Percentiles rank a stretch among this genome's conserved stretches.
These are phyloP conservation scores for Heterohyrax brucei DNA, from an alignment of 2,797 vertebrate species.

Conservation along the genomic window DNA sequence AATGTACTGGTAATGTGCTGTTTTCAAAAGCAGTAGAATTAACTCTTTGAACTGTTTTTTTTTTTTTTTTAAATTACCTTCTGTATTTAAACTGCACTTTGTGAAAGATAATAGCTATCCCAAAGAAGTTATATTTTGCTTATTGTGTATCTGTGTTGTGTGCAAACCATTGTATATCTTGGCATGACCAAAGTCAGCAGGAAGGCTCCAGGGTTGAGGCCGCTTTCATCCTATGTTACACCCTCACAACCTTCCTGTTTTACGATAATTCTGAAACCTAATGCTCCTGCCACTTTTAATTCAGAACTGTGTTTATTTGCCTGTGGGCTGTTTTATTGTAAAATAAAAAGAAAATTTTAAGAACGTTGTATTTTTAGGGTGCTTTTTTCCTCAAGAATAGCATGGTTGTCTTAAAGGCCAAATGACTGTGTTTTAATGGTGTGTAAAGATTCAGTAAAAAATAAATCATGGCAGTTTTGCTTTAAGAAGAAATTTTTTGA, in stretches of 20 bases:
- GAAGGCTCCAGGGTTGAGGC: constrained; percentile 73
- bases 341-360: constrained; percentile 87
- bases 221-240: constrained; percentile 81
- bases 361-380: constrained; percentile 79
- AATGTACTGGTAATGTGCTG: not conserved
- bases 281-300: constrained; percentile 82
- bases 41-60: constrained; percentile 63
- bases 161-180: constrained; percentile 76
- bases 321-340: constrained; percentile 87
- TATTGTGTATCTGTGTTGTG: not conserved
- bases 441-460: constrained; percentile 67
- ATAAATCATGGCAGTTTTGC: constrained; percentile 77
- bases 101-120: constrained; percentile 46
- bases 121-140: not conserved
- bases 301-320: constrained; percentile 86
- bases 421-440: constrained; percentile 81
- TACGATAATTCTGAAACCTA: constrained; percentile 84
- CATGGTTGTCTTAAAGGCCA: constrained; percentile 80
- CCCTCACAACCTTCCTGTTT: constrained; percentile 83
- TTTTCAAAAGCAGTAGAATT: constrained; percentile 54
- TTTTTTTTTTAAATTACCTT: constrained; percentile 8
- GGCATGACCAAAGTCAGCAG: constrained; percentile 72
- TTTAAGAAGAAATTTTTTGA: constrained; percentile 87
- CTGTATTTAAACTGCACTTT: constrained; percentile 40
- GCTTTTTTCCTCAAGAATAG: constrained; percentile 70